phyloP scores from a whole-genome alignment of 2,797 vertebrate genomes.

The Melanotaenia pygmaea region DNA sequence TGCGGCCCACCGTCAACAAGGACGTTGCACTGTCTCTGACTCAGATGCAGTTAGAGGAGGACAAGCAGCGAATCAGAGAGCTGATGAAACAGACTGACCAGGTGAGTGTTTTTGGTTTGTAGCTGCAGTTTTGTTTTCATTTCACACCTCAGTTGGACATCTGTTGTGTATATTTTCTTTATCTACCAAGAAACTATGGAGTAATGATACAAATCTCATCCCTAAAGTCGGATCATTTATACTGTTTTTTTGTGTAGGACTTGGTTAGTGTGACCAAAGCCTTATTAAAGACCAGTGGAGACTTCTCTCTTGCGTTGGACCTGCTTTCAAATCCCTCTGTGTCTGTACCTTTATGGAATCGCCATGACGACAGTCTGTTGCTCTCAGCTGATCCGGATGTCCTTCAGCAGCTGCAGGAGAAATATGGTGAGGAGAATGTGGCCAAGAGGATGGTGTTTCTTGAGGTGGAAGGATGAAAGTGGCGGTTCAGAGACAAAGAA shows the following conservation, averaged over 20 bases:
- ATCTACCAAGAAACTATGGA: background rate
- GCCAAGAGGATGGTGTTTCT: constrained; percentile 78
- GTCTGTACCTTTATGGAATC: constrained; percentile 66
- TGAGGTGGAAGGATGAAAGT: constrained; percentile 48
- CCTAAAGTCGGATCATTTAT: background rate
- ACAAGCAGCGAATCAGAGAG: constrained; percentile 71
- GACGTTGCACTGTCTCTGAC: constrained; percentile 43
- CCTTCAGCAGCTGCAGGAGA: constrained; percentile 65
- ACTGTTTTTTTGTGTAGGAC: constrained; percentile 61
- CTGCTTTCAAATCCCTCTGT: constrained; percentile 69
- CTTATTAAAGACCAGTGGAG: constrained; percentile 89
- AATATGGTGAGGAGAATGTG: constrained; percentile 72
- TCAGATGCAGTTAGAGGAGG: constrained; percentile 72
- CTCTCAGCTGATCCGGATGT: constrained; percentile 40
- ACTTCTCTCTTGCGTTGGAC: constrained; percentile 79
- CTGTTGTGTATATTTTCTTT: background rate
- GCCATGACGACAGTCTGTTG: constrained; percentile 69
- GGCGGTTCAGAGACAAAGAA: too few species aligned
- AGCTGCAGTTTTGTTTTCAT: background rate
- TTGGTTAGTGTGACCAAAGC: constrained; percentile 88
- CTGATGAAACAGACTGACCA: constrained; percentile 85
- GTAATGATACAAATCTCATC: background rate
- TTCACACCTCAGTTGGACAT: background rate
- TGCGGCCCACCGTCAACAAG: constrained; percentile 4
- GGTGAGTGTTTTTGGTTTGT: constrained; percentile 37